Conservation (phyloP, 2,113 vertebrate genomes). For the Prolemur simus region DNA sequence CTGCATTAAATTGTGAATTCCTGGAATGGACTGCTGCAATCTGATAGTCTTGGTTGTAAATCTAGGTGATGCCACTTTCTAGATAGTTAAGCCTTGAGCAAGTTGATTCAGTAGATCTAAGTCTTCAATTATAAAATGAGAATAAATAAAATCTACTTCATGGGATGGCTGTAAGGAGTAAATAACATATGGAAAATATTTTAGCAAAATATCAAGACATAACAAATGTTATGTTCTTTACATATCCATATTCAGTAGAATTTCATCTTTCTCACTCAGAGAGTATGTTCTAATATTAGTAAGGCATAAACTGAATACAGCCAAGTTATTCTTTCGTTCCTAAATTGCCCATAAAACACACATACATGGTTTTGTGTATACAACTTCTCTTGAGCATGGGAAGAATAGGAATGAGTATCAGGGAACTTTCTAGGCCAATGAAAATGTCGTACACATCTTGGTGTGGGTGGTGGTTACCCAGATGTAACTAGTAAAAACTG, state of each 20-base stretch:
- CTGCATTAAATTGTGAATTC: neutral
- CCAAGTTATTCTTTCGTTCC: constrained; percentile 9
- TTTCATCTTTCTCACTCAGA: neutral
- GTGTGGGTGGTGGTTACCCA: neutral
- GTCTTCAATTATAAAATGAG: constrained; percentile 37
- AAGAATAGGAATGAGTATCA: neutral
- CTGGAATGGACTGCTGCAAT: neutral
- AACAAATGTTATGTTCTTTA: neutral
- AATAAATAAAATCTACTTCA: constrained; percentile 17
- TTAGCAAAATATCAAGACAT: neutral
- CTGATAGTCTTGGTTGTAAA: neutral
- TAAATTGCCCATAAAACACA: neutral
- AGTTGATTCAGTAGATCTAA: constrained; percentile 15
- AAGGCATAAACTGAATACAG: neutral
- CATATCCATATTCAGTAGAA: neutral
- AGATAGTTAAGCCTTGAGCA: neutral
- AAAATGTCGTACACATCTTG: neutral
- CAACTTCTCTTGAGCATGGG: neutral
- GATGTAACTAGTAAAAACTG: neutral
- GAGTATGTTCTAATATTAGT: neutral
- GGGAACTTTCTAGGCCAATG: neutral
- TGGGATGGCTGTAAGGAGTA: neutral
- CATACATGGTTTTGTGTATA: neutral
- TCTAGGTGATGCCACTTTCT: neutral
- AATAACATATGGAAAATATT: neutral